Base-by-base conservation (phyloP, 2,888 invertebrate species). In the Noctua fimbriata region DNA sequence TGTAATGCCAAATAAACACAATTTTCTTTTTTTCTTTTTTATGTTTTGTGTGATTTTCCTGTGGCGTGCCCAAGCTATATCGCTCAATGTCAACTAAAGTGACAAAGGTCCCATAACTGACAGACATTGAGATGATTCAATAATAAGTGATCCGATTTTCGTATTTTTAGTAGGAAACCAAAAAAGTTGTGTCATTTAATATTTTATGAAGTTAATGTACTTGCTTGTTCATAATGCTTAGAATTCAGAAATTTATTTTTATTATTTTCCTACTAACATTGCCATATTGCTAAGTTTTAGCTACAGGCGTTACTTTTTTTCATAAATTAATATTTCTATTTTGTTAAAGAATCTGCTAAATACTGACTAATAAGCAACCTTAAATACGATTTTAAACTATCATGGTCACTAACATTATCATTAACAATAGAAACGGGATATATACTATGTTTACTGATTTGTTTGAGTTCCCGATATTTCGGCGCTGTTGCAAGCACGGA, bases 111-210 rank as follows among this genome's bases (percentile, higher is more conserved):
- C n/a, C 16, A 1, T 28, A 67, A 36, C 9, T 32, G 69, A 63
- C 63, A 55, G 63, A 55, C 28, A 47, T 32, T 49, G 36, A 52
- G 47, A 55, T 71, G 67, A 75, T 81, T 69, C 72, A 71, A 80
- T 72, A 69, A 44, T 72, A 69, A 44, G 36, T 52, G 69, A 58
- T 36, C 14, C 49, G 41, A 36, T 70, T 75, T 80, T 78, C 21
- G 16, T 60, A 47, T 32, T 72, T 66, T 41, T 36, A 1, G 49
- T 16, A 44, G 41, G 12, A 41, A 66, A 58, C 44, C 70, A 52
- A 14, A 55, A 58, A 65, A 21, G 4, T 44, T 7, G 2, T 55
- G 28, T 55, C 63, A 41, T n/a, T 52, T n/a, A 55, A 69, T 76
- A 69, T 76, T 76, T 69, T 52, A 24, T 58, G 24, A 55, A 2